These are phyloP conservation scores for Cyanoliseus patagonus DNA, from an alignment of 2,113 vertebrate species.

Conservation along the genomic window DNA sequence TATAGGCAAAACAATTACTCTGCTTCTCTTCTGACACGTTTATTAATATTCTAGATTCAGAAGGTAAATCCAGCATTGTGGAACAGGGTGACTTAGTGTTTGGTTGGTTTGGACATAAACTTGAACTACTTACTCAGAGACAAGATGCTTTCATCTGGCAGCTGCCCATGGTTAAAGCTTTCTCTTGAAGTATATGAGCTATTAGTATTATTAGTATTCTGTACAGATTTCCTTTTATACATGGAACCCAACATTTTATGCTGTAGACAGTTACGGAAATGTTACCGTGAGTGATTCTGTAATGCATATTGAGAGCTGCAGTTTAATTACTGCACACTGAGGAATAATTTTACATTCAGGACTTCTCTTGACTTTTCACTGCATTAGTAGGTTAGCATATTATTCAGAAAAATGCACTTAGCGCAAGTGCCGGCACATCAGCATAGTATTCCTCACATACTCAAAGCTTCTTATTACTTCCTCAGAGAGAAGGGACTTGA, in stretches of 20 bases:
- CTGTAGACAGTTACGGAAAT: neutral
- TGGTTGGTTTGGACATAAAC: neutral
- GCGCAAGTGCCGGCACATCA: neutral
- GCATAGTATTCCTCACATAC: neutral
- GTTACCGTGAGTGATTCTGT: neutral
- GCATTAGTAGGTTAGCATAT: neutral
- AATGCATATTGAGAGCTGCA: neutral
- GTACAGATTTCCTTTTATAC: neutral
- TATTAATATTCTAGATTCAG: neutral
- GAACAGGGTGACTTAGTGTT: neutral
- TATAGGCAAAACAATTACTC: neutral
- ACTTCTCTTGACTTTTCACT: neutral
- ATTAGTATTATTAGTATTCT: neutral
- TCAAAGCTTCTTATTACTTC: neutral
- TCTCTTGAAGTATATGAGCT: neutral
- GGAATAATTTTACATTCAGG: neutral
- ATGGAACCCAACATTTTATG: neutral
- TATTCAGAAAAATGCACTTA: neutral
- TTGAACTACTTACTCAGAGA: neutral
- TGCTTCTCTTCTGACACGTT: neutral
- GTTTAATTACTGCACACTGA: slow-evolving; percentile 11
- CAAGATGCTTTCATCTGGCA: neutral
- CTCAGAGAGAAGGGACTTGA: neutral
- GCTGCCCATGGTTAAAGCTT: neutral
- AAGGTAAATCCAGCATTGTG: neutral